Conservation (phyloP, 2,797 vertebrate species). For the Synaphobranchus kaupii region DNA sequence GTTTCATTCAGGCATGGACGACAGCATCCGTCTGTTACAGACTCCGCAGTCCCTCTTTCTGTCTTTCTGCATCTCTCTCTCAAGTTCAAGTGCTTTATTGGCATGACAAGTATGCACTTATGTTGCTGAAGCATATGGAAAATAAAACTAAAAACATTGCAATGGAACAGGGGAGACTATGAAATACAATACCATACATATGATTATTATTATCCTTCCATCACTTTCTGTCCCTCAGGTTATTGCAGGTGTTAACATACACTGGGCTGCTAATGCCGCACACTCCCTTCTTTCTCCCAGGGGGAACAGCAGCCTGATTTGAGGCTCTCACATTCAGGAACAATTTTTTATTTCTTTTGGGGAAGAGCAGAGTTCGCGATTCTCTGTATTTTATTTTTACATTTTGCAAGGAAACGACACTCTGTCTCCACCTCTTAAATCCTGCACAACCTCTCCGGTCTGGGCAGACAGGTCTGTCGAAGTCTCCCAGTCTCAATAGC, state of each 20-base stretch:
- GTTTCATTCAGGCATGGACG: background rate
- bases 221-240: background rate
- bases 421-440: background rate
- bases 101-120: background rate
- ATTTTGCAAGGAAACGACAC: no score
- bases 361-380: background rate
- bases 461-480: background rate
- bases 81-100: background rate
- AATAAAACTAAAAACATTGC: background rate
- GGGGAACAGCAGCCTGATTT: background rate
- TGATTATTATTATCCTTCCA: background rate
- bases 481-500: background rate
- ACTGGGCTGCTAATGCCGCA: background rate
- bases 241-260: background rate
- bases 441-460: background rate
- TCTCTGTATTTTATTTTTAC: no score
- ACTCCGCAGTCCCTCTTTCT: background rate
- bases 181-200: background rate
- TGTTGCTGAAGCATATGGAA: background rate
- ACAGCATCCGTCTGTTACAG: background rate
- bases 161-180: background rate
- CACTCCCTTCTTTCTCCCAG: background rate
- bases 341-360: background rate
- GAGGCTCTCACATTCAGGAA: background rate
- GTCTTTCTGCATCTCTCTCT: background rate